Base-by-base conservation (phyloP, 92 coral and sea anemone genomes). In the Plumapathes pennacea region DNA sequence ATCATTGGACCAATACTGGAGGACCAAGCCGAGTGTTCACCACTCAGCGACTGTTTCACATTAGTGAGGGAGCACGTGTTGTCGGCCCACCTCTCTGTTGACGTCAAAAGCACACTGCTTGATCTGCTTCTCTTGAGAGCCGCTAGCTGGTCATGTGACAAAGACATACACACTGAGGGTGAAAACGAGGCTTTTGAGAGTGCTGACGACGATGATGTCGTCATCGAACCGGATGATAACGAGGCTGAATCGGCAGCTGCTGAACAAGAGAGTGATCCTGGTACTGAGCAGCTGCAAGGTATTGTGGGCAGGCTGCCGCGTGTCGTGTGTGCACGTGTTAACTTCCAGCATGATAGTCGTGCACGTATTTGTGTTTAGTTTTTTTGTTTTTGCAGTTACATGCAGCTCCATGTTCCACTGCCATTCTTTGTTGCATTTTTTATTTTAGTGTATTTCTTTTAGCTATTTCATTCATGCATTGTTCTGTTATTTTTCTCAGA, bases 101-200 rank as follows among this genome's bases (percentile, higher is more conserved):
- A n/a, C n/a, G 66, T 70, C 1, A 87, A 64, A 43, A 72, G 78
- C 39, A 58, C 39, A 10, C 32, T 83, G 30, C 73, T 87, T 33
- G 96, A 87, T 46, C 59, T 87, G 19, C 44, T 87, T 45, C 69
- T 87, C 29, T 63, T 60, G 27, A 79, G 85, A 54, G 96, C 96
- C 46, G 62, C 90, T 33, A 80, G 89, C 26, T 87, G 96, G 96
- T 61, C 50, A 26, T 58, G 20, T 2, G 58, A 67, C 15, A 69
- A 61, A 23, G 58, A 46, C 10, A 33, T 19, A 17, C 76, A 45
- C 30, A 32, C 48, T 30, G 68, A 62, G 17, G 54, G 45, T 10
- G 80, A 72, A 30, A n/a, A n/a, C n/a, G n/a, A n/a, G n/a, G n/a
- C n/a, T n/a, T n/a, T n/a, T n/a, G 80, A 62, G 62, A 27, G 32